Evolutionary conservation across 2,797 vertebrate species (phyloP).

Genomic region (Nannoperca obscura): DNA sequence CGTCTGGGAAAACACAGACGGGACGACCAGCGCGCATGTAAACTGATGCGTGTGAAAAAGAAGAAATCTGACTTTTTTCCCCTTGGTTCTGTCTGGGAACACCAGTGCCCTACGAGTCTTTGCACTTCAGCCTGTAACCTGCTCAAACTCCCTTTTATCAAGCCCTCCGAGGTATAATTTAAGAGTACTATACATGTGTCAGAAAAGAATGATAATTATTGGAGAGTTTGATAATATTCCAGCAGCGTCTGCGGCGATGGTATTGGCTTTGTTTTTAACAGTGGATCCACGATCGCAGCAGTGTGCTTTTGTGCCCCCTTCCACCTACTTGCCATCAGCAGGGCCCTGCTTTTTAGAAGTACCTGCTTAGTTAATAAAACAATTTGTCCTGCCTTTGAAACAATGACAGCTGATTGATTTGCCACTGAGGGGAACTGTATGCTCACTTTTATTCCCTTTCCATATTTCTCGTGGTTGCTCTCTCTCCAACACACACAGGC

Average conservation of each 20-base stretch:
- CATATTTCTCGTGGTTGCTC: conserved; percentile 18
- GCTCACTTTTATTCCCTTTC: conserved; percentile 29
- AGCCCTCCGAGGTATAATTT: conserved; percentile 49
- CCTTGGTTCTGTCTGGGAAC: conserved; percentile 31
- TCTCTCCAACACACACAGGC: conserved; percentile 7
- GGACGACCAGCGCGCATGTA: conserved; percentile 53
- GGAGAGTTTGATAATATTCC: conserved; percentile 55
- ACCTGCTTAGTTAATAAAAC: conserved; percentile 81
- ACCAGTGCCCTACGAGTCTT: conserved; percentile 23
- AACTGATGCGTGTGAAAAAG: conserved; percentile 61
- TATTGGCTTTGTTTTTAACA: conserved; percentile 72
- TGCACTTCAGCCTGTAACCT: conserved; percentile 23
- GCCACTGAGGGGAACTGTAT: conserved; percentile 38
- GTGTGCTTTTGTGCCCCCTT: conserved; percentile 66
- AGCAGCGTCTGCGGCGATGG: conserved; percentile 34
- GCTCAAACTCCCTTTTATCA: conserved; percentile 36
- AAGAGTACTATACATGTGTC: conserved; percentile 38
- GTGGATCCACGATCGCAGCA: conserved; percentile 59
- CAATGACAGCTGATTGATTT: conserved; percentile 66
- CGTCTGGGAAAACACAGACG: conserved; percentile 74
- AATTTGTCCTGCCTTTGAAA: conserved; percentile 75
- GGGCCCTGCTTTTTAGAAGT: conserved; percentile 68
- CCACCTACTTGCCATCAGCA: conserved; percentile 73
- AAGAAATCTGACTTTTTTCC: conserved; percentile 25
- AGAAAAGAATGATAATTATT: conserved; percentile 51